phyloP scores from a whole-genome alignment of 2,888 invertebrate species.

The Phytoseiulus persimilis region DNA sequence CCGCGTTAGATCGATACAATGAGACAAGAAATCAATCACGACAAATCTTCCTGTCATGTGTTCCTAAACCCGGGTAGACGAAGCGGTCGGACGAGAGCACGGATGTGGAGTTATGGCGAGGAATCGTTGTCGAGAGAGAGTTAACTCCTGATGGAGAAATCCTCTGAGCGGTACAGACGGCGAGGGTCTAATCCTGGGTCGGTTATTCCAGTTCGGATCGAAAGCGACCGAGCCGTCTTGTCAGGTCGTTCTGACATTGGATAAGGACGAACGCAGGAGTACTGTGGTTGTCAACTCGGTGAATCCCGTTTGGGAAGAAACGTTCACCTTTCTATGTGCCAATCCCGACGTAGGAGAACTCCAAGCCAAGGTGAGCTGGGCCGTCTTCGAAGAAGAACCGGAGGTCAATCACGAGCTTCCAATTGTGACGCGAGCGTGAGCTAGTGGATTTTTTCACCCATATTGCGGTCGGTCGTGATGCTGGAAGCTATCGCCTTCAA shows the following conservation, averaged over 20 bases:
- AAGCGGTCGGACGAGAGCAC: too few species aligned
- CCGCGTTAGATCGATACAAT: background rate
- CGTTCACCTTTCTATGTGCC: conserved; percentile 80
- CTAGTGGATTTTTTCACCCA: too few species aligned
- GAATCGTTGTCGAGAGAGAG: too few species aligned
- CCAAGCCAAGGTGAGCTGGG: conserved; percentile 62
- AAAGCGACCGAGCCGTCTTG: conserved; percentile 64
- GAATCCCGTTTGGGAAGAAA: conserved; percentile 88
- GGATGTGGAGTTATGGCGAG: too few species aligned
- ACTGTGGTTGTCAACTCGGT: conserved; percentile 50
- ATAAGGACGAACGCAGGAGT: conserved; percentile 58
- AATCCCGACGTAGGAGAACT: conserved; percentile 83
- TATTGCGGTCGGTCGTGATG: too few species aligned
- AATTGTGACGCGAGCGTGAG: too few species aligned
- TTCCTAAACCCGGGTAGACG: background rate
- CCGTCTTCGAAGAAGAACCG: background rate
- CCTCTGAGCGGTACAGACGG: background rate
- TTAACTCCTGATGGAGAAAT: background rate
- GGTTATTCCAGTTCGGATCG: background rate
- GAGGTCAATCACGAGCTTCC: too few species aligned
- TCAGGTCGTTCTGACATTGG: conserved; percentile 68
- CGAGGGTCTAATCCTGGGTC: background rate
- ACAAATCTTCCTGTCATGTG: background rate
- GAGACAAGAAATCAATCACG: background rate
- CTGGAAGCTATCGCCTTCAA: too few species aligned